Evolutionary conservation across 2,888 invertebrate genomes (phyloP).

Genomic region (Steinernema hermaphroditum): DNA sequence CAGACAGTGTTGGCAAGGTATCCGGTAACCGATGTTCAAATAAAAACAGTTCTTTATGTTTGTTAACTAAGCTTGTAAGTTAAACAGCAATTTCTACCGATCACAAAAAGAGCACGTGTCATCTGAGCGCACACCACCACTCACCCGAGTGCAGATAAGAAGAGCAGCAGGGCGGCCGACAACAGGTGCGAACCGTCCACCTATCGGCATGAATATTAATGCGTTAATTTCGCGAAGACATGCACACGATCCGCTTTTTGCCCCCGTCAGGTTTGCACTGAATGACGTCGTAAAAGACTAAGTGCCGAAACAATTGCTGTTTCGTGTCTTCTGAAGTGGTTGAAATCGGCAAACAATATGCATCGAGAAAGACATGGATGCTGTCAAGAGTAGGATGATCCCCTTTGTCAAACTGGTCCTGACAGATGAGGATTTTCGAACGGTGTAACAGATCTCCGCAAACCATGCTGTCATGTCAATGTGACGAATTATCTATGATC

Average conservation of each 20-base stretch:
- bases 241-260: background rate
- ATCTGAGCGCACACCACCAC: too few relatives aligned
- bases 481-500: background rate
- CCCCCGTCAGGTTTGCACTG: too few relatives aligned
- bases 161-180: background rate
- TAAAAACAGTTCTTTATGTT: too few relatives aligned
- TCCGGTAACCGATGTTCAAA: too few relatives aligned
- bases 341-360: background rate
- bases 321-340: background rate
- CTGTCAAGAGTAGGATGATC: background rate
- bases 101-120: too few relatives aligned
- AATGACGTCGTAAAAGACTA: constrained; percentile 15
- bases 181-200: constrained; percentile 11
- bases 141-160: background rate
- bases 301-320: too few relatives aligned
- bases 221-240: constrained; percentile 9
- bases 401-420: background rate
- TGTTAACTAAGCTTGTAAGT: too few relatives aligned
- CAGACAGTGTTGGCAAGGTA: too few relatives aligned
- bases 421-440: background rate
- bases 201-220: constrained; percentile 20
- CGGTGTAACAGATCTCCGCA: background rate
- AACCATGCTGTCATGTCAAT: background rate
- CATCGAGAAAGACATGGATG: background rate
- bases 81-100: too few relatives aligned